These are phyloP conservation scores for Pimephales promelas DNA, from an alignment of 2,113 vertebrate species.

Conservation along the genomic window DNA sequence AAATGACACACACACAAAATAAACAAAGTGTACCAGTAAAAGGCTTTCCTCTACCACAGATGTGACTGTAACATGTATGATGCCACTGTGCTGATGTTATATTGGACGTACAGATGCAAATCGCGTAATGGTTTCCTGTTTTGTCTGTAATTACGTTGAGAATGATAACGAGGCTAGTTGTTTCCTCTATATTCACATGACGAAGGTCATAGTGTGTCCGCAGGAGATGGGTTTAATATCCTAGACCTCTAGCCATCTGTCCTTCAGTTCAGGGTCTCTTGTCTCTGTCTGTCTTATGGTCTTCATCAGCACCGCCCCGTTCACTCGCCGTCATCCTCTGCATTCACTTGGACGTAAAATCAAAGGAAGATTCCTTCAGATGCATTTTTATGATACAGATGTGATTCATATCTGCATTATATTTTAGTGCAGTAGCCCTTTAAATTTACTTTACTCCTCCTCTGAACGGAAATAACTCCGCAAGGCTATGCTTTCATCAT, in stretches of 20 bases:
- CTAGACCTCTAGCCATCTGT: background rate
- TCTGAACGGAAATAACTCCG: background rate
- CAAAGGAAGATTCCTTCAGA: background rate
- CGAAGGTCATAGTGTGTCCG: background rate
- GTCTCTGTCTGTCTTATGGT: background rate
- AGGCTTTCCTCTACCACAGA: background rate
- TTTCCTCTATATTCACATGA: background rate
- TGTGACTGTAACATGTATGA: background rate
- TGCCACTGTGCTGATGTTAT: background rate
- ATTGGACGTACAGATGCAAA: background rate
- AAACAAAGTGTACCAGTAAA: background rate
- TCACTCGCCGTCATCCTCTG: background rate
- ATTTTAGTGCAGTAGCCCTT: background rate
- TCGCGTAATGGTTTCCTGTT: background rate
- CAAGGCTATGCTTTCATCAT: background rate
- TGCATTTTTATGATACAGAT: background rate
- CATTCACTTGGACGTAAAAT: background rate
- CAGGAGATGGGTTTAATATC: background rate
- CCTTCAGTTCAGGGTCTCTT: background rate
- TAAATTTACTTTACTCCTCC: background rate
- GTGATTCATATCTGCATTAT: background rate
- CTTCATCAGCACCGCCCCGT: slow-evolving; percentile 19
- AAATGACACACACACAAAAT: background rate
- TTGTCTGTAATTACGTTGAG: background rate
- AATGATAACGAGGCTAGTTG: background rate